Percentiles rank a stretch among this genome's conserved stretches.
Conservation (phyloP, 2,888 invertebrate species). For the Sphecodes monilicornis region DNA sequence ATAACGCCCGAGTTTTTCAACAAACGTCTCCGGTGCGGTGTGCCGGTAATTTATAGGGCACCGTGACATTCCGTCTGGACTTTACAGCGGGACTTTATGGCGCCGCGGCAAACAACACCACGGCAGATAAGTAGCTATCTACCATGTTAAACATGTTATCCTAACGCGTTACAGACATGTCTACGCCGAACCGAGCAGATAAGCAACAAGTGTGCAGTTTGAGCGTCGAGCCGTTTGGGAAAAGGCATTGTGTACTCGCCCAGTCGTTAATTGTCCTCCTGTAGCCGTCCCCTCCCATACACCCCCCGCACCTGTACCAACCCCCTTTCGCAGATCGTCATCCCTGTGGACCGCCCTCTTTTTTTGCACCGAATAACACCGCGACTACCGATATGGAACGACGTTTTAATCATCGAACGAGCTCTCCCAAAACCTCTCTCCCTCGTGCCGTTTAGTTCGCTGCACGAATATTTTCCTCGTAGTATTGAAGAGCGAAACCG, state of each 20-base stretch:
- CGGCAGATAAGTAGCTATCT: constrained; percentile 83
- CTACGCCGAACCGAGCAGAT: constrained; percentile 78
- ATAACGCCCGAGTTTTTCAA: constrained; percentile 78
- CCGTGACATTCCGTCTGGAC: constrained; percentile 80
- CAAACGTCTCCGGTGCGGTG: constrained; percentile 67
- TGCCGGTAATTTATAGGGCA: constrained; percentile 78
- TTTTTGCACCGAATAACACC: constrained; percentile 57
- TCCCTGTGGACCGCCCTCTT: constrained; percentile 50
- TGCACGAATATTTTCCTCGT: constrained; percentile 28
- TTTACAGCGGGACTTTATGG: constrained; percentile 82
- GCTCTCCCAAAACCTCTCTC: constrained; percentile 18
- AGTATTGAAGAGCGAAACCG: constrained; percentile 25
- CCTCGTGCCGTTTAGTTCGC: too few species aligned
- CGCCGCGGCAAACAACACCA: constrained; percentile 78
- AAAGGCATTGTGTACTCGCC: constrained; percentile 73
- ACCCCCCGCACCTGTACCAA: constrained; percentile 34
- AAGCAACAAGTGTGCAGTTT: constrained; percentile 80
- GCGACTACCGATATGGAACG: constrained; percentile 63
- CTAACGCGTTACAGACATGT: constrained; percentile 80
- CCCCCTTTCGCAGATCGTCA: constrained; percentile 35
- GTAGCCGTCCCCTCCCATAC: too few species aligned
- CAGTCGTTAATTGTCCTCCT: constrained; percentile 70
- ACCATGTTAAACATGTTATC: constrained; percentile 81
- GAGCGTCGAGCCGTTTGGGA: constrained; percentile 71
- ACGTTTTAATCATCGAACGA: constrained; percentile 64